A percentile compares a stretch with the other conserved stretches of the same genome.
phyloP scores from a whole-genome alignment of 64 coral and sea anemone species.

The Orbicella faveolata region DNA sequence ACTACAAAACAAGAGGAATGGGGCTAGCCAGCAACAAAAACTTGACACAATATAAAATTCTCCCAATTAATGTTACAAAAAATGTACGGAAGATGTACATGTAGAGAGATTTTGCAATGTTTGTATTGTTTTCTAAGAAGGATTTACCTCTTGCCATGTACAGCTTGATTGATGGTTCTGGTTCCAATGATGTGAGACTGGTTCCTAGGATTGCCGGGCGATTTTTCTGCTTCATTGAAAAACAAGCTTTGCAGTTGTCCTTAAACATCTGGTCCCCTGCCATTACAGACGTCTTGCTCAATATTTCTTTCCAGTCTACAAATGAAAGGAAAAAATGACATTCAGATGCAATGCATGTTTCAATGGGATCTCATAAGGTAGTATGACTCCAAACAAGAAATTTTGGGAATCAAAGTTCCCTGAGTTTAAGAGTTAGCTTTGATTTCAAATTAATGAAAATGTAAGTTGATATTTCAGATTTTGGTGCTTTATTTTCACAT shows the following conservation, averaged over 20 bases:
- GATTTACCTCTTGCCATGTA: conserved; percentile 92
- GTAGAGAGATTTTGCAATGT: not conserved
- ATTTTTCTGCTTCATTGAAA: conserved; percentile 64
- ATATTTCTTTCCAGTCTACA: conserved; percentile 93
- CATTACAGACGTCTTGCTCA: conserved; percentile 82
- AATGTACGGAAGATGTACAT: not conserved
- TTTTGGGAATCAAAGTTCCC: too few relatives aligned
- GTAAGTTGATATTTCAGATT: too few relatives aligned
- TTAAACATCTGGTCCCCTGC: conserved; percentile 56
- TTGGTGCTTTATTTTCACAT: too few relatives aligned
- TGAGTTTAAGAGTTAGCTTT: not conserved
- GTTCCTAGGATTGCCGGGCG: conserved; percentile 79
- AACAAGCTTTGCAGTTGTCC: conserved; percentile 71
- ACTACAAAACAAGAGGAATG: too few relatives aligned
- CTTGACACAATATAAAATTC: too few relatives aligned
- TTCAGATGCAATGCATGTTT: not conserved
- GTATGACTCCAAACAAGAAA: too few relatives aligned
- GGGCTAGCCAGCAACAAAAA: too few relatives aligned
- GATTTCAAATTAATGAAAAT: too few relatives aligned
- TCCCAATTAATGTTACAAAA: not conserved
- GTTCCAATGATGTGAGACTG: conserved; percentile 73
- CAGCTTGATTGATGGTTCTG: conserved; percentile 80
- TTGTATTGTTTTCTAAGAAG: not conserved
- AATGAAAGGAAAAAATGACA: not conserved
- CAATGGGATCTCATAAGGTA: not conserved